Conservation (phyloP, 2,888 invertebrate species). For the Platerodrilus igneus region DNA sequence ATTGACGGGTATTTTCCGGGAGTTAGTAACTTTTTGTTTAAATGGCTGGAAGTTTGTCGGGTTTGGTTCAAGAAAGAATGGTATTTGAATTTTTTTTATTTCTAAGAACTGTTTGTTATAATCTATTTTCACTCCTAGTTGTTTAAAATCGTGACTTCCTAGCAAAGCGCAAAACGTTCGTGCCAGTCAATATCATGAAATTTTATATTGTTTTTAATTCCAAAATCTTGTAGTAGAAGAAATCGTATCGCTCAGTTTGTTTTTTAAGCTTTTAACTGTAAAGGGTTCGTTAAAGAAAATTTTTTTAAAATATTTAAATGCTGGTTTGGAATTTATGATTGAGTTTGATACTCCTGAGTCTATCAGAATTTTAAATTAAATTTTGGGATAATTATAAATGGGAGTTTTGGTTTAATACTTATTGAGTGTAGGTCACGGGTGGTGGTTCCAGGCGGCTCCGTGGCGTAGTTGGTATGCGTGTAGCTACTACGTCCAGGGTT, state of each 20-base stretch:
- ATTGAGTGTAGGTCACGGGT: constrained; percentile 12
- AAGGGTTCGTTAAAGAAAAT: constrained; percentile 12
- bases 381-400: constrained; percentile 11
- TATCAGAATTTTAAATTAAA: constrained; percentile 13
- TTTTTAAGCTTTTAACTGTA: constrained; percentile 5
- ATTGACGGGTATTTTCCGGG: constrained; percentile 10
- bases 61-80: constrained; percentile 9
- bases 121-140: constrained; percentile 13
- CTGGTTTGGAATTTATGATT: constrained; percentile 13
- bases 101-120: constrained; percentile 5
- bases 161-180: constrained; percentile 12
- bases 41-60: constrained; percentile 6
- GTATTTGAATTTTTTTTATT: constrained; percentile 7
- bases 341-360: constrained; percentile 13
- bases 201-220: constrained; percentile 11
- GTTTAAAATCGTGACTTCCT: constrained; percentile 10
- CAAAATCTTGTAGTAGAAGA: constrained; percentile 11
- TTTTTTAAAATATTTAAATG: constrained; percentile 9
- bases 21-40: constrained; percentile 6
- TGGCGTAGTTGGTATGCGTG: too few species aligned
- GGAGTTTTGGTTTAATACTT: constrained; percentile 8
- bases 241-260: constrained; percentile 11
- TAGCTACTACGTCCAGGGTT: too few species aligned
- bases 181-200: constrained; percentile 13
- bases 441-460: too few species aligned